A percentile compares a stretch with the other conserved stretches of the same genome.
Conservation (phyloP, 2,888 invertebrate species). For the Scaptomyza tumidula region DNA sequence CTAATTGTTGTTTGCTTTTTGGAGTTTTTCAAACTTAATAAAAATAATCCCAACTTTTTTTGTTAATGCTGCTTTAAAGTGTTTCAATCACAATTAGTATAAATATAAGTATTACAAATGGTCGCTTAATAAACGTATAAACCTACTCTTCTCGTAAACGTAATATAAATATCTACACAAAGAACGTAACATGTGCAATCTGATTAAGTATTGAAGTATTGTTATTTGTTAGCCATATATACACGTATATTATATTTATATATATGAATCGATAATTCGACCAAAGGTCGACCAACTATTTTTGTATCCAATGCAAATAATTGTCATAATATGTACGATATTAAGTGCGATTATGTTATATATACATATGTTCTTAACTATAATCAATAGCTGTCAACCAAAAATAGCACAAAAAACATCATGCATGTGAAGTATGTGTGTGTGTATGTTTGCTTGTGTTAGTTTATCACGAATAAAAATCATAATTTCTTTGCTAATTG, state of each 20-base stretch:
- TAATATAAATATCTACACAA: not conserved
- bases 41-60: too few relatives aligned
- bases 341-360: too few relatives aligned
- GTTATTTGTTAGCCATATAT: constrained; percentile 9
- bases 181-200: not conserved
- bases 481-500: constrained; percentile 40
- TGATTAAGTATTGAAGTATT: constrained; percentile 18
- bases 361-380: constrained; percentile 8
- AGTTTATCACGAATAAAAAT: constrained; percentile 11
- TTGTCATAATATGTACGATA: not conserved
- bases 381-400: constrained; percentile 16
- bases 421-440: constrained; percentile 6
- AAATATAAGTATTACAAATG: not conserved
- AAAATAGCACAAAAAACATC: constrained; percentile 28
- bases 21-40: too few relatives aligned
- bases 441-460: not conserved
- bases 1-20: not conserved
- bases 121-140: not conserved
- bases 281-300: constrained; percentile 13
- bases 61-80: too few relatives aligned
- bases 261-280: constrained; percentile 38
- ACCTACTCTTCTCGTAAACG: too few relatives aligned
- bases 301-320: constrained; percentile 28
- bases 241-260: too few relatives aligned
- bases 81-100: not conserved